These are phyloP conservation scores for Diabrotica virgifera DNA, from an alignment of 1,140 invertebrate genomes.

Conservation along the genomic window DNA sequence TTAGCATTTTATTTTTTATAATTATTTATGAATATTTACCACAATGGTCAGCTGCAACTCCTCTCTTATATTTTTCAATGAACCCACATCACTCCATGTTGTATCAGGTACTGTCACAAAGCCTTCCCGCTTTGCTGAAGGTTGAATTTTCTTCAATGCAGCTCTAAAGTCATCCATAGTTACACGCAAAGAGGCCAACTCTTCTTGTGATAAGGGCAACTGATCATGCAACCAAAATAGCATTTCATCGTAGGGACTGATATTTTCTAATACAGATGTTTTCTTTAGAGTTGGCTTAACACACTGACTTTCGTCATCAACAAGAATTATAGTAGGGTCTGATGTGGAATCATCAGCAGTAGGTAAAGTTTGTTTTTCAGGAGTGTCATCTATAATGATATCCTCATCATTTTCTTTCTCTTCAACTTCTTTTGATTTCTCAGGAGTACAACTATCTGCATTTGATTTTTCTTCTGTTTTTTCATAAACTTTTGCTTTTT, in stretches of 20 bases:
- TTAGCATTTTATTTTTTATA: not conserved
- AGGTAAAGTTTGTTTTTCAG: not conserved
- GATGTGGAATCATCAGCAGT: not conserved
- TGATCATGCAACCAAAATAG: constrained; percentile 57
- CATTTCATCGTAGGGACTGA: constrained; percentile 43
- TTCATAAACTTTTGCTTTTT: not conserved
- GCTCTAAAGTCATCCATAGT: constrained; percentile 71
- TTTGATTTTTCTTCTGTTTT: not conserved
- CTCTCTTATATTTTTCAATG: constrained; percentile 80
- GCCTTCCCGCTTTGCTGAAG: constrained; percentile 94
- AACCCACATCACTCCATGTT: constrained; percentile 97
- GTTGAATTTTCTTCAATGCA: constrained; percentile 80
- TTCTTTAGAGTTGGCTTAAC: constrained; percentile 17
- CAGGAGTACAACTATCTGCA: not conserved
- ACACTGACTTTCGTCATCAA: not conserved
- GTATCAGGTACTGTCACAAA: constrained; percentile 97
- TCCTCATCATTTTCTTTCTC: not conserved
- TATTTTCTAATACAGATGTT: constrained; percentile 35
- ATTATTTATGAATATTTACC: constrained; percentile 50
- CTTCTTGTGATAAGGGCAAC: constrained; percentile 55
- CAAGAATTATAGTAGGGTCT: not conserved
- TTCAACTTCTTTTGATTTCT: not conserved
- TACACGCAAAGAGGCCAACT: constrained; percentile 64
- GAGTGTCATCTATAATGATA: not conserved
- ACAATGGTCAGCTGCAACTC: constrained; percentile 89